Base-by-base conservation (phyloP, 2,888 invertebrate genomes). In the Parthenolecanium corni region DNA sequence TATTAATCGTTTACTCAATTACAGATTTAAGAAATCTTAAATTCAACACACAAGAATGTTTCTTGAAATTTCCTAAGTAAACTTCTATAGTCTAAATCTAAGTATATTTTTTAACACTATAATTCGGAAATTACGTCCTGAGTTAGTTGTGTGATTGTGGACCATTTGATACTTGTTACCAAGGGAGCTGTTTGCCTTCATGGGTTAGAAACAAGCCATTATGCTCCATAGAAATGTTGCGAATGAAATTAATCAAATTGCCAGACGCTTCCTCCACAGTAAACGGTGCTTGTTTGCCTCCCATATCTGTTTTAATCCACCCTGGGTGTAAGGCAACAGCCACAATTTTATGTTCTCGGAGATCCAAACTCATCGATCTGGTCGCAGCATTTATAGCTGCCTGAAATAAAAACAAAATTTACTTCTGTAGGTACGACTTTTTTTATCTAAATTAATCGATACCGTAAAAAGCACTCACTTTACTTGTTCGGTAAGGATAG, bases 241-340 rank as follows among this genome's bases (percentile, higher is more conserved):
- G 71, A 47, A 93, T 73, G 3, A 86, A 83, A 5, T 79, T 73
- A 18, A 91, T 73, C 64, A 93, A 82, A 18, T 79, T 77, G 0
- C 71, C 71, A 4, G 84, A 80, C 71, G 88, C 85, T 1, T 80
- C 78, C 23, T 83, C 80, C 1, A 88, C 76, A 57, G 84, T 82
- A 36, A 91, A 74, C 0, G 84, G 84, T 0, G 92, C 93, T 67
- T 81, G 83, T 42, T 78, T 74, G 3, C 93, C 92, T 3, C 93
- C 93, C 88, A 93, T 85, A 67, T 85, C 85, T 0, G 93, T 94
- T 72, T 83, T 82, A 6, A 93, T 90, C 93, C 92, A 93, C 2
- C 93, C 93, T 0, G 93, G 93, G 75, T 93, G 92, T 65, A 94
- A 72, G 62, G 71, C 79, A 0, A 84, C 78, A 1, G 84, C 86